Percentiles rank a stretch among this genome's conserved stretches.
phyloP scores from a whole-genome alignment of 2,113 vertebrate species.

The Cebidichthys violaceus region DNA sequence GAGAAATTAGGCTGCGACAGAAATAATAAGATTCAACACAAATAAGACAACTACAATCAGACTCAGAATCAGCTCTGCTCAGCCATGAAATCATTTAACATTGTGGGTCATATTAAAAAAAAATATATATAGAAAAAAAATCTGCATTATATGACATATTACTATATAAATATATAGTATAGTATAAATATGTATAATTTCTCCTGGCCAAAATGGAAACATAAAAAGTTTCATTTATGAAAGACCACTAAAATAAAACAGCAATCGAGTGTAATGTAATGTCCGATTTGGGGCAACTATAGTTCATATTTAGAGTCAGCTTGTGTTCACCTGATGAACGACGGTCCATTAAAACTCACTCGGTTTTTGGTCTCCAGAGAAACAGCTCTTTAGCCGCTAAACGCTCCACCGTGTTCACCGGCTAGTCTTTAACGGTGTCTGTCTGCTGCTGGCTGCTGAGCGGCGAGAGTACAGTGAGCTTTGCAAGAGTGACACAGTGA shows the following conservation, averaged over 20 bases:
- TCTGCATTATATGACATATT: not conserved
- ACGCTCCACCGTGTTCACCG: not conserved
- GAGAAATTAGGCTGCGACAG: slow-evolving; percentile 18
- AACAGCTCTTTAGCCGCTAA: not conserved
- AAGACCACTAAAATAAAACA: not conserved
- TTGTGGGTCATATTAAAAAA: not conserved
- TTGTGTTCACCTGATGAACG: too few relatives aligned
- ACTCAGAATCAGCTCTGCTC: not conserved
- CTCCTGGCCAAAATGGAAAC: not conserved
- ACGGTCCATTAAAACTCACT: too few relatives aligned
- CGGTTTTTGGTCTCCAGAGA: too few relatives aligned
- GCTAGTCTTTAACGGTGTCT: not conserved
- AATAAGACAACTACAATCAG: slow-evolving; percentile 11
- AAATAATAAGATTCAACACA: slow-evolving; percentile 14
- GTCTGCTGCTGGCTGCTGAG: not conserved
- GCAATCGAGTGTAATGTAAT: not conserved
- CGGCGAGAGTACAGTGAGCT: not conserved
- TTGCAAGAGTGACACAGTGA: not conserved
- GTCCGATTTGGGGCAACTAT: too few relatives aligned
- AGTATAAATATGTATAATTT: too few relatives aligned
- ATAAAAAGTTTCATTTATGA: not conserved
- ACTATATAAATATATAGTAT: not conserved
- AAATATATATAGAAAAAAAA: not conserved
- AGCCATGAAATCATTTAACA: not conserved
- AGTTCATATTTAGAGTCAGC: too few relatives aligned